A percentile compares a stretch with the other conserved stretches of the same genome.
Conservation (phyloP, 1,140 invertebrate genomes). For the Drosophila sp. region DNA sequence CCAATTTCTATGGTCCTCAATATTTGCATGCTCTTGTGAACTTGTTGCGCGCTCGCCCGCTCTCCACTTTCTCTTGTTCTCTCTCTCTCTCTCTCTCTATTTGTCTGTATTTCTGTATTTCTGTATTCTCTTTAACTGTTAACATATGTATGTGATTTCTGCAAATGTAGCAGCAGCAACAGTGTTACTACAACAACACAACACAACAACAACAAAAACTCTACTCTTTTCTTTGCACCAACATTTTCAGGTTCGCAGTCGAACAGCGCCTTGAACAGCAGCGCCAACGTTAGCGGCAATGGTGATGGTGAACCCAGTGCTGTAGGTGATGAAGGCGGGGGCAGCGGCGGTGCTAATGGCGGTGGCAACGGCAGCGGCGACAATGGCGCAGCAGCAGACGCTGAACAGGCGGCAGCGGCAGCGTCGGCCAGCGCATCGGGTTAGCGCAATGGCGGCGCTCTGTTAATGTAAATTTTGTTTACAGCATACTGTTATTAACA, state of each 20-base stretch:
- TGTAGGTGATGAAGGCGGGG: slow-evolving; percentile 18
- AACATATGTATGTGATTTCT: background rate
- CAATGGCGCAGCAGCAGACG: slow-evolving; percentile 48
- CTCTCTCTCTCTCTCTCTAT: background rate
- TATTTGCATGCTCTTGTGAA: slow-evolving; percentile 59
- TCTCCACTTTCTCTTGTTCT: slow-evolving; percentile 18
- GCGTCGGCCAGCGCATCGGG: slow-evolving; percentile 43
- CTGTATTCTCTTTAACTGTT: slow-evolving; percentile 1
- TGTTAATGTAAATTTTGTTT: slow-evolving; percentile 70
- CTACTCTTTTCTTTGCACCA: slow-evolving; percentile 25
- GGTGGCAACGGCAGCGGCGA: slow-evolving; percentile 29
- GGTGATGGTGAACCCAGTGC: slow-evolving; percentile 30
- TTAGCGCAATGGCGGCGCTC: slow-evolving; percentile 48
- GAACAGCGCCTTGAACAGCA: slow-evolving; percentile 68
- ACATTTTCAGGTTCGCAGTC: slow-evolving; percentile 67
- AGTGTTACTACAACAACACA: background rate
- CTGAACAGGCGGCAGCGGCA: slow-evolving; percentile 42
- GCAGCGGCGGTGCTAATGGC: slow-evolving; percentile 13
- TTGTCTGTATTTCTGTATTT: background rate
- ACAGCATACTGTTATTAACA: slow-evolving; percentile 57
- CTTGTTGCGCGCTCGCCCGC: slow-evolving; percentile 23
- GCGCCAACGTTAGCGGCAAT: slow-evolving; percentile 43
- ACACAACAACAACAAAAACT: slow-evolving; percentile 6
- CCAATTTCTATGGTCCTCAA: background rate
- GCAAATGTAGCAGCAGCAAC: slow-evolving; percentile 1